Evolutionary conservation across 2,113 vertebrate species (phyloP).

Genomic region (Ameiurus melas): DNA sequence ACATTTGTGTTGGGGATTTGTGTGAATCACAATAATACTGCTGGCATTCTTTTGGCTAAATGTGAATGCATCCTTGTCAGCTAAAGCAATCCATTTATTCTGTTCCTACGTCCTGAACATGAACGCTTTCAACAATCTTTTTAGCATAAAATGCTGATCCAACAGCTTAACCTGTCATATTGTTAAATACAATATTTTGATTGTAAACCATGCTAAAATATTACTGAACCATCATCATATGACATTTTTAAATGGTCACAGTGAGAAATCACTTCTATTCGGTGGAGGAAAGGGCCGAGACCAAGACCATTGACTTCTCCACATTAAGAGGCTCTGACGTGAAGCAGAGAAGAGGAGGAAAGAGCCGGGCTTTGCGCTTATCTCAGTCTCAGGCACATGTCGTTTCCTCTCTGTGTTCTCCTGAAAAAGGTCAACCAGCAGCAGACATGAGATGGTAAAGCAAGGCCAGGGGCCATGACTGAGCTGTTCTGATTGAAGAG

Average conservation of each 20-base stretch:
- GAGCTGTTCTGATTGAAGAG: constrained; percentile 48
- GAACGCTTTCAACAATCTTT: neutral
- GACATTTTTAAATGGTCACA: neutral
- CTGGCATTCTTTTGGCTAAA: neutral
- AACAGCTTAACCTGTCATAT: neutral
- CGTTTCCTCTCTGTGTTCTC: constrained; percentile 52
- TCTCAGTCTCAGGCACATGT: constrained; percentile 42
- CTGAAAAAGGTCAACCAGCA: constrained; percentile 45
- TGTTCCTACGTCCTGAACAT: neutral
- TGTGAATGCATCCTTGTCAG: neutral
- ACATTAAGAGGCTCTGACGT: constrained; percentile 16
- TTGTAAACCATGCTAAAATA: neutral
- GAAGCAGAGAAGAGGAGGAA: constrained; percentile 23
- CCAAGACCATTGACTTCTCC: neutral
- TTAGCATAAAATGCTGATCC: neutral
- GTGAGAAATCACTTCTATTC: neutral
- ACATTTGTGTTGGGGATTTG: neutral
- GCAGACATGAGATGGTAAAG: constrained; percentile 49
- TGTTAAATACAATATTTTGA: neutral
- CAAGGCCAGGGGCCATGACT: constrained; percentile 51
- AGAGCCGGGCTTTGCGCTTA: constrained; percentile 30
- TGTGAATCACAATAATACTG: neutral
- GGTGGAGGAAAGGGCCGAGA: neutral
- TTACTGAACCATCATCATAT: neutral
- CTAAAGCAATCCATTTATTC: neutral